Conservation (phyloP, 2,888 invertebrate species). For the Autographa gamma region DNA sequence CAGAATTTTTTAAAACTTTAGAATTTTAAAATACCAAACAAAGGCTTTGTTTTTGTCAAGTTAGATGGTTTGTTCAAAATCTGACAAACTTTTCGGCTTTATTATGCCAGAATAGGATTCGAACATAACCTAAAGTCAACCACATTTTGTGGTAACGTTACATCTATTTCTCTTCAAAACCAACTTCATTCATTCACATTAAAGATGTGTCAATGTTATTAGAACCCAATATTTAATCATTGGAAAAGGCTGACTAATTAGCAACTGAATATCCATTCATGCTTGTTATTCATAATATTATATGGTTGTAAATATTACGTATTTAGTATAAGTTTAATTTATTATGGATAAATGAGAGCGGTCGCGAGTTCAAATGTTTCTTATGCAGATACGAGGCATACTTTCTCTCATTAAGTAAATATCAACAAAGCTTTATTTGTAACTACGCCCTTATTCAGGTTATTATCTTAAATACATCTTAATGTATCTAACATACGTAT, state of each 20-base stretch:
- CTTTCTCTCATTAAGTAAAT: constrained; percentile 14
- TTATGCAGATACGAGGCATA: background rate
- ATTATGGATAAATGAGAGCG: constrained; percentile 5
- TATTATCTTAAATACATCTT: background rate
- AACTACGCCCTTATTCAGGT: background rate
- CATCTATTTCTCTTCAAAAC: background rate
- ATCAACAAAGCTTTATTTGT: constrained; percentile 5
- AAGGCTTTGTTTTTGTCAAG: no score
- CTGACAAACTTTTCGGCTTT: background rate
- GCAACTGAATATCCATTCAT: constrained; percentile 40
- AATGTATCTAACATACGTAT: no score
- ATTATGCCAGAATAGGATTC: background rate
- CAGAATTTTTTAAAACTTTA: no score
- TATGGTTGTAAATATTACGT: constrained; percentile 35
- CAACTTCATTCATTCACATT: background rate
- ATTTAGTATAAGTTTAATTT: constrained; percentile 24
- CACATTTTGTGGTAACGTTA: background rate
- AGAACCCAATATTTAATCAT: constrained; percentile 39
- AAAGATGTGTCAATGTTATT: constrained; percentile 36
- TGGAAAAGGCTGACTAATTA: constrained; percentile 58
- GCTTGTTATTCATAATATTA: constrained; percentile 25
- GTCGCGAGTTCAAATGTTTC: constrained; percentile 17
- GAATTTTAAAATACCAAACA: no score
- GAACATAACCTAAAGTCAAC: background rate
- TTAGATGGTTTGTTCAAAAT: no score